phyloP scores from a whole-genome alignment of 2,113 vertebrate species.

The Cygnus atratus region DNA sequence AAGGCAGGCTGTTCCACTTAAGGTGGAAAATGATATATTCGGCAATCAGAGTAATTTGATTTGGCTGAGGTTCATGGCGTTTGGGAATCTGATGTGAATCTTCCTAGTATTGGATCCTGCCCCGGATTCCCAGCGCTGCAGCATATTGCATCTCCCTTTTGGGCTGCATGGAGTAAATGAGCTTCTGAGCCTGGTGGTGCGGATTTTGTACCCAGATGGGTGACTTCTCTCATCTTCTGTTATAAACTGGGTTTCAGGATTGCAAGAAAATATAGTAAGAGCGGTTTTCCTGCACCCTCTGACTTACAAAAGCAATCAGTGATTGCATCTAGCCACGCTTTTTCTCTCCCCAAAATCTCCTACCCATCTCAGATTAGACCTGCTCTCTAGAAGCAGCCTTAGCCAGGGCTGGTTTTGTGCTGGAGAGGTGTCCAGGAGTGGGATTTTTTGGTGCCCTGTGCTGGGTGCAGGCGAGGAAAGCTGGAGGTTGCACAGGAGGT shows the following conservation, averaged over 20 bases:
- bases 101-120: constrained; percentile 20
- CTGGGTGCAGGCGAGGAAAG: neutral
- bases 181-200: neutral
- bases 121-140: constrained; percentile 11
- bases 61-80: neutral
- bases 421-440: neutral
- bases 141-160: neutral
- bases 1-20: constrained; percentile 16
- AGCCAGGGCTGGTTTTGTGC: neutral
- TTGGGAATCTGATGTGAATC: constrained; percentile 34
- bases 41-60: neutral
- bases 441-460: rapidly evolving
- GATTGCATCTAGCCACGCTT: neutral
- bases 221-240: constrained; percentile 22
- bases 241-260: neutral
- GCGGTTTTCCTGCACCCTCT: neutral
- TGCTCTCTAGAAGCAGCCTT: neutral
- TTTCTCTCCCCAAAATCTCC: neutral
- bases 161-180: neutral
- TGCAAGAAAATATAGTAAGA: neutral
- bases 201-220: constrained; percentile 34
- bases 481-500: rapidly evolving
- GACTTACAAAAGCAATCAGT: neutral
- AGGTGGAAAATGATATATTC: constrained; percentile 37
- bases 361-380: neutral